These are phyloP conservation scores for Chrysolina oricalcia DNA, from an alignment of 2,888 invertebrate species.

Conservation along the genomic window DNA sequence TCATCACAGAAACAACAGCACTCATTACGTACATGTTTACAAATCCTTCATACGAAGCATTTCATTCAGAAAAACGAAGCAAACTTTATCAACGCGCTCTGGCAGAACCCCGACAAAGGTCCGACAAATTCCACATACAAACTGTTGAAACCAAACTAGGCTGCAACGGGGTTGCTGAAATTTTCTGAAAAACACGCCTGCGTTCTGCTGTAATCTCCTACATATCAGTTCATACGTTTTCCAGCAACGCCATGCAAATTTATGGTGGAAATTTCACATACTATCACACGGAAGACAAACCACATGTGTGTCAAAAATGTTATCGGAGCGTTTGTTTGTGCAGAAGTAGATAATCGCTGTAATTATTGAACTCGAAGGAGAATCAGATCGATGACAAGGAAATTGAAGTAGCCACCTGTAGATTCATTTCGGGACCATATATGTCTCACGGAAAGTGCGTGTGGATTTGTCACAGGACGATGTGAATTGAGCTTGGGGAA, in stretches of 20 bases:
- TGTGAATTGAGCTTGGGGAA: not conserved
- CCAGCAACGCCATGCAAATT: slow-evolving; percentile 1
- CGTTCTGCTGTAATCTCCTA: slow-evolving; percentile 20
- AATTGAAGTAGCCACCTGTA: slow-evolving; percentile 29
- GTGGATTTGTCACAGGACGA: not conserved
- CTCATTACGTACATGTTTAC: not conserved
- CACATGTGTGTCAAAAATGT: not conserved
- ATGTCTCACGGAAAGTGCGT: not conserved
- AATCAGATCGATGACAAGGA: slow-evolving; percentile 24
- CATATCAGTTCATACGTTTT: slow-evolving; percentile 9
- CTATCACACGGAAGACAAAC: not conserved
- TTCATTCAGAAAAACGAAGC: slow-evolving; percentile 16
- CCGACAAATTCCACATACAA: slow-evolving; percentile 23
- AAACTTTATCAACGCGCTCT: not conserved
- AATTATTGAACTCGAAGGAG: not conserved
- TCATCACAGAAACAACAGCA: not conserved
- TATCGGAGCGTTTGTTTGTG: not conserved
- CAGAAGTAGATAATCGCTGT: slow-evolving; percentile 11
- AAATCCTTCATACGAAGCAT: not conserved
- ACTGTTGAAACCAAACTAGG: slow-evolving; percentile 40
- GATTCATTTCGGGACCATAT: not conserved
- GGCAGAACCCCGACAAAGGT: not conserved
- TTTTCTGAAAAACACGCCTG: slow-evolving; percentile 45
- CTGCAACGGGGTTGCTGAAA: slow-evolving; percentile 39
- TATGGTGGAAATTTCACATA: not conserved